Conservation (phyloP, 2,113 vertebrate genomes). For the Rhinoptilus africanus region DNA sequence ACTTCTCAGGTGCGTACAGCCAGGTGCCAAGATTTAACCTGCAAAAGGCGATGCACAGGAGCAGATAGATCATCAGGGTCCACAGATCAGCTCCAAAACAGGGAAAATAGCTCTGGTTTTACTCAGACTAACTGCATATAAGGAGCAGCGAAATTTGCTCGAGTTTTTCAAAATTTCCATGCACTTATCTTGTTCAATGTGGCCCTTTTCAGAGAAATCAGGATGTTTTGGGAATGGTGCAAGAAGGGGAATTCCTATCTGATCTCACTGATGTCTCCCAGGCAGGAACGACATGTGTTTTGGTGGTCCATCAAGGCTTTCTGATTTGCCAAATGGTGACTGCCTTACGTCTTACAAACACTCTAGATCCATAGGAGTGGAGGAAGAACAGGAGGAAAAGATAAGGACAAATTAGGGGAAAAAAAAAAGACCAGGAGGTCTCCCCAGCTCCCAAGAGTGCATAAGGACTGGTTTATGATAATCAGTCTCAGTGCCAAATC, state of each 20-base stretch:
- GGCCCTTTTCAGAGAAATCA: background rate
- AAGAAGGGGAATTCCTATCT: background rate
- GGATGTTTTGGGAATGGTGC: background rate
- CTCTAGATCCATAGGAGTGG: background rate
- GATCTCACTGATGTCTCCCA: background rate
- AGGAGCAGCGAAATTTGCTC: background rate
- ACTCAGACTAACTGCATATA: background rate
- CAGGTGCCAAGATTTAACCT: background rate
- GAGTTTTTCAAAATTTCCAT: background rate
- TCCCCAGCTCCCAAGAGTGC: background rate
- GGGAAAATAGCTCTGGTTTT: background rate
- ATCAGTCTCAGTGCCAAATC: background rate
- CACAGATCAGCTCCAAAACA: background rate
- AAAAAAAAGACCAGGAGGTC: background rate
- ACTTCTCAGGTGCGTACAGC: background rate
- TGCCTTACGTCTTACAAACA: background rate
- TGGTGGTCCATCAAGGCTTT: background rate
- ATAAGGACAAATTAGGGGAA: fast-evolving
- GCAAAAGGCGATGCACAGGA: fast-evolving
- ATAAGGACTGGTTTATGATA: background rate
- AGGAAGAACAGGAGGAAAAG: background rate
- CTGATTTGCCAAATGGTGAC: background rate
- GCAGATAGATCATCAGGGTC: background rate
- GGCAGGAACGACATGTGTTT: fast-evolving
- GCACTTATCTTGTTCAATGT: background rate